Base-by-base conservation (phyloP, 2,113 vertebrate genomes). In the Reinhardtius hippoglossoides region DNA sequence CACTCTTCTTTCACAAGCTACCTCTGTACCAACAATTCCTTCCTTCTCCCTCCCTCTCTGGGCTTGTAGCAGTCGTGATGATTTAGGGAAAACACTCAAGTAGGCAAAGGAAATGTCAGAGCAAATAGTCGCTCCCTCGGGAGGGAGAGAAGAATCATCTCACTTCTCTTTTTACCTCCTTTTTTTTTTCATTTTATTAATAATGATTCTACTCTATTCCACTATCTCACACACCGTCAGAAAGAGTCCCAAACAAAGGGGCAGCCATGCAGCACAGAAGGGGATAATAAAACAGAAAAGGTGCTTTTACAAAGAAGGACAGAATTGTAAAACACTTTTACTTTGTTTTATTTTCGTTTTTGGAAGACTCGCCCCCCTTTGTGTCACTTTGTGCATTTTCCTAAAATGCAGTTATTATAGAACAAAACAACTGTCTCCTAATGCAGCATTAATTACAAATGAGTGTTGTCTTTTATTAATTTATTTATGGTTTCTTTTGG, bases 91-190 rank as follows among this genome's bases (percentile, higher is more conserved):
- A 81, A 87, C 78, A 68, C 68, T 78, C 83, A 82, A 78, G 74
- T 71, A 84, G 77, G 86, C 68, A 87, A 89, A 87, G 84, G 75
- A 90, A 89, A 91, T 89, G 82, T 85, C 82, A 87, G 63, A 67
- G 83, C 78, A 89, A 90, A 90, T 80, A 87, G 83, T 79, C 14
- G 37, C 68, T 81, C 84, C 78, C 78, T 61, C 2, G 18, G 67
- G 82, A 76, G 12, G 21, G 14, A 60, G 70, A 65, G 66, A 60
- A 64, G 57, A 71, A 37, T 12, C 63, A 64, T 73, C 42, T 35
- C 40, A 55, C 31, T 52, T 18, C 23, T 55, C 46, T 15, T 23
- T 55, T 69, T 21, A 26, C 40, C 14, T 18, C 48, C 10, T 15
- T 54, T 40, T 56, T 56, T 64, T 75, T 71, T 7, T 31, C 16